phyloP scores from a whole-genome alignment of 53 echinoderm and acorn worm species.

The Holothuria scabra region DNA sequence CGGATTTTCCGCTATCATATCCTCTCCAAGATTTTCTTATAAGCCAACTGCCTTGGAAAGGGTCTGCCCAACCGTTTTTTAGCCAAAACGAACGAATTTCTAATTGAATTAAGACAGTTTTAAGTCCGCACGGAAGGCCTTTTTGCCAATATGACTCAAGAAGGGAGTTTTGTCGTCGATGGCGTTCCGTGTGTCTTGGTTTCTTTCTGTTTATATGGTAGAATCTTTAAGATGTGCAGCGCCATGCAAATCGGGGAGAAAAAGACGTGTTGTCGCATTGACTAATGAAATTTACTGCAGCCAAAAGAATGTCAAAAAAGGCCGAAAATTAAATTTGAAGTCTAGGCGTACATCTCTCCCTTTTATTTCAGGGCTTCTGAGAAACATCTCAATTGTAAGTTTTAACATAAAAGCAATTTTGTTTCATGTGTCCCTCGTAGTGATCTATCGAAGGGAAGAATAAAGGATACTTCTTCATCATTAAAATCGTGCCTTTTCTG shows the following conservation, averaged over 20 bases:
- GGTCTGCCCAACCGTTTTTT: constrained; percentile 10
- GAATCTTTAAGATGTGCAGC: constrained; percentile 38
- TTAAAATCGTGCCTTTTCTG: constrained; percentile 44
- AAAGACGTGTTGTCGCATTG: constrained; percentile 43
- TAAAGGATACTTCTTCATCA: constrained; percentile 14
- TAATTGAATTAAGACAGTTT: constrained; percentile 35
- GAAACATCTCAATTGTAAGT: constrained; percentile 21
- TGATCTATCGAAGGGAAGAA: constrained; percentile 19
- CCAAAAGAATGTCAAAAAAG: constrained; percentile 50
- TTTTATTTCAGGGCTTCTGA: constrained; percentile 15
- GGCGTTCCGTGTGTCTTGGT: constrained; percentile 20
- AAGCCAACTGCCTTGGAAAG: constrained; percentile 31
- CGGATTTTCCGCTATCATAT: constrained; percentile 10
- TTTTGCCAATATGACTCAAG: constrained; percentile 32
- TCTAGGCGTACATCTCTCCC: constrained; percentile 22
- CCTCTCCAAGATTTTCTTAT: background rate
- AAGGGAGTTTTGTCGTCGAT: constrained; percentile 7
- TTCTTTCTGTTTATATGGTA: background rate
- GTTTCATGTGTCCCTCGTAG: constrained; percentile 21
- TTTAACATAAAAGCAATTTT: background rate
- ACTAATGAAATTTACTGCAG: constrained; percentile 48
- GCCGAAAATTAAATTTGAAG: constrained; percentile 51
- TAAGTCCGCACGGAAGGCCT: constrained; percentile 41
- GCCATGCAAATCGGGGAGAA: constrained; percentile 30
- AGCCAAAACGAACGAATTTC: constrained; percentile 27